Evolutionary conservation across 2,888 invertebrate species (phyloP).

Genomic region (Meloe dianella): DNA sequence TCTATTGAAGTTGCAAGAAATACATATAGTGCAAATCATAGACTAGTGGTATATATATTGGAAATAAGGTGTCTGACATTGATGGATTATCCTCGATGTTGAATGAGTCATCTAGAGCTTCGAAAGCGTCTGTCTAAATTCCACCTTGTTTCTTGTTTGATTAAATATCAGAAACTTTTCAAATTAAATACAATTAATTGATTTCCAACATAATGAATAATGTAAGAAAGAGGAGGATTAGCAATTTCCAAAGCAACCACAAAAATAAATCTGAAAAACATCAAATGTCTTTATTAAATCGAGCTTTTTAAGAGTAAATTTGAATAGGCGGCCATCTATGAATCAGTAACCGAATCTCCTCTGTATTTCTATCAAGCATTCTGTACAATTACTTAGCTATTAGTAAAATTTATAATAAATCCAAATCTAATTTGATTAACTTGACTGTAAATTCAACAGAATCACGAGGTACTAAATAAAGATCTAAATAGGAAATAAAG

Average conservation of each 20-base stretch:
- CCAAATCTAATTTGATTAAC: too few relatives aligned
- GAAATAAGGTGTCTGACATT: constrained; percentile 60
- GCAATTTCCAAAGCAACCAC: too few relatives aligned
- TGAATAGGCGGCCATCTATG: too few relatives aligned
- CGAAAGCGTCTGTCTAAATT: constrained; percentile 35
- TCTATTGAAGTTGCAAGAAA: constrained; percentile 53
- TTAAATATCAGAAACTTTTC: constrained; percentile 10
- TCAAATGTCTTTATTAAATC: too few relatives aligned
- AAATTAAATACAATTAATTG: constrained; percentile 11
- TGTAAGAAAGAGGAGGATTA: not conserved
- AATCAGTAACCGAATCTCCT: too few relatives aligned
- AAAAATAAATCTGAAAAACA: too few relatives aligned
- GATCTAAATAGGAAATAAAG: too few relatives aligned
- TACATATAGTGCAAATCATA: constrained; percentile 60
- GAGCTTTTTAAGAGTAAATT: not conserved
- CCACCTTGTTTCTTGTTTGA: constrained; percentile 8
- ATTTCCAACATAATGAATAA: not conserved
- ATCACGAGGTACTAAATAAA: too few relatives aligned
- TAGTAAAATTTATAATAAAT: too few relatives aligned
- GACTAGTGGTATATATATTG: constrained; percentile 55
- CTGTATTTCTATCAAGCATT: too few relatives aligned
- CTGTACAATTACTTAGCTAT: too few relatives aligned
- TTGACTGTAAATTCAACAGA: too few relatives aligned
- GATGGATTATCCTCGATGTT: constrained; percentile 56
- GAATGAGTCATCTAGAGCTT: constrained; percentile 56